Evolutionary conservation across 2,888 invertebrate species (phyloP), one percentile per base, ranked within the genome.

Genomic region (Pemphredon lugubris): DNA sequence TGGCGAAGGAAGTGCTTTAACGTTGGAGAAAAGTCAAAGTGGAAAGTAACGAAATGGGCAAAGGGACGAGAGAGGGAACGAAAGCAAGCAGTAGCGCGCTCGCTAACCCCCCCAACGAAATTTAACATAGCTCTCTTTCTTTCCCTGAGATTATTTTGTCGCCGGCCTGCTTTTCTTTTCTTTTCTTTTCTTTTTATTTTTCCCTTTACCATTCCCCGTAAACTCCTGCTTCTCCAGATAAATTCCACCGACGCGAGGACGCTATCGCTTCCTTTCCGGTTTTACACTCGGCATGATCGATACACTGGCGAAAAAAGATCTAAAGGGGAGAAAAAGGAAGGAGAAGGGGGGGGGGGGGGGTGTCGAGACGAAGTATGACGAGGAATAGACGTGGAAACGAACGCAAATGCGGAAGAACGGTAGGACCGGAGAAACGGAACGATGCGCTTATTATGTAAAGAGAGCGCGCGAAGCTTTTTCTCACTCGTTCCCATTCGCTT

Each of bases 381-480:
- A 45, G 13, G 20, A 51, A n/a, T 14, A 14, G 2, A 26, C 7
- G 5, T 9, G 16, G 44, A n/a, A n/a, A n/a, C n/a, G n/a, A n/a
- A 65, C 4, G 40, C 0, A 53, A 13, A 3, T 1, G 47, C 7
- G 13, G 18, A 21, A 30, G 14, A 39, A 21, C 14, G 9, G 7
- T 16, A 9, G n/a, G 55, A 37, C 21, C 18, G 40, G 40, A 9
- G 69, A 66, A 30, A 21, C 26, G 30, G 50, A 57, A 65, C 51
- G 57, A 48, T 44, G 73, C 63, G 73, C 82, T 86, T 85, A 82
- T 81, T 83, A 83, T 83, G 83, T 80, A 81, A 83, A 84, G 78
- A 75, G 83, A 81, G 73, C 78, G 79, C 65, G 66, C n/a, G 26
- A 3, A 26, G 73, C 71, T 72, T 75, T 82, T 76, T 77, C 71